These are phyloP conservation scores for Eulemur rufifrons DNA, from an alignment of 2,113 vertebrate species.

Conservation along the genomic window DNA sequence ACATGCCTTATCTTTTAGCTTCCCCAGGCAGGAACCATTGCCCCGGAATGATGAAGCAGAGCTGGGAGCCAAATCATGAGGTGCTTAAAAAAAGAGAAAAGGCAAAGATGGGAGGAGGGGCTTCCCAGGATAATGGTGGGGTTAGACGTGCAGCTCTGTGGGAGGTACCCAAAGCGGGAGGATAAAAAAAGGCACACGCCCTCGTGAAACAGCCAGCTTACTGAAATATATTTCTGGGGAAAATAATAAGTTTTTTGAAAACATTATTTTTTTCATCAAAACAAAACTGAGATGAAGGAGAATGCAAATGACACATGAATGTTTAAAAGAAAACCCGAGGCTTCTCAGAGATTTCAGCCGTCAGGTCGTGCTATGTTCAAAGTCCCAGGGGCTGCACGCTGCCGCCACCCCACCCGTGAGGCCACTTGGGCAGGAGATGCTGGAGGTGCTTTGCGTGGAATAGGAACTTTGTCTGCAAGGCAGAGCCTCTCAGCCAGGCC, in stretches of 20 bases:
- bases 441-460: not conserved
- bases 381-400: fast-evolving
- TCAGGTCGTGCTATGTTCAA: not conserved
- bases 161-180: not conserved
- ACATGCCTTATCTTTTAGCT: conserved; percentile 66
- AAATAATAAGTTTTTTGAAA: not conserved
- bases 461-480: not conserved
- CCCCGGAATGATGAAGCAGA: not conserved
- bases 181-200: not conserved
- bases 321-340: not conserved
- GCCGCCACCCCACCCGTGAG: not conserved
- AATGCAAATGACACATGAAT: not conserved
- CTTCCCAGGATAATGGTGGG: not conserved
- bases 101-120: not conserved
- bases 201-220: not conserved
- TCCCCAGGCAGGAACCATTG: not conserved
- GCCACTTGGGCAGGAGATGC: not conserved
- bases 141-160: not conserved
- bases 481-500: not conserved
- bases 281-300: conserved; percentile 3
- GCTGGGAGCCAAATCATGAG: conserved; percentile 34
- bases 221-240: not conserved
- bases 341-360: not conserved
- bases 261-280: not conserved
- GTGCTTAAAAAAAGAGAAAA: not conserved